Base-by-base conservation (phyloP, 2,113 vertebrate species). In the Lutjanus erythropterus region DNA sequence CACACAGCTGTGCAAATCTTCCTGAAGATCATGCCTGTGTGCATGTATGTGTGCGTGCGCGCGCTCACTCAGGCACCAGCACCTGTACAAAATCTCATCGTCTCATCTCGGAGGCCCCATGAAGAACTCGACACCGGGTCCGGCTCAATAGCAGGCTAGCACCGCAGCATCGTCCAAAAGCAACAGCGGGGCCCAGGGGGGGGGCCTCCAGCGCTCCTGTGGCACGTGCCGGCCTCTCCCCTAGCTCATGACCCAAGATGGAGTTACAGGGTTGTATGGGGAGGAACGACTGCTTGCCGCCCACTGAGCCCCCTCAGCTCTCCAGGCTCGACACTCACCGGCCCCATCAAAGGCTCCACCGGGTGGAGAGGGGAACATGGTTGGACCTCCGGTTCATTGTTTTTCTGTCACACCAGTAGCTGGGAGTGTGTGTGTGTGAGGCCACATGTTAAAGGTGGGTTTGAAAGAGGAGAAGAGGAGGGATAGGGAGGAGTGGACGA, bases 1-100 rank as follows among this genome's bases (percentile, higher is more conserved):
- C 86, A 77, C 68, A 80, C 93, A 94, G 93, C 93, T 94, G 93
- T 93, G 89, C 88, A 94, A 94, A 93, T 90, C 91, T 93, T 84
- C 80, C 68, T 31, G 59, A 50, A 76, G 72, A 88, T 81, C 76
- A 44, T 19, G 69, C 65, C 27, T 68, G 62, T 75, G 78, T 78
- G 80, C 53, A 44, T 65, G 41, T 53, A 60, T 42, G 74, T 81
- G 52, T 89, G 80, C 61, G 85, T 25, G 42, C 64, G 69, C 9
- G 7, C 25, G n/a, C 78, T 39, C 8, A 0, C 72, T 61, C 52
- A 62, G 60, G 80, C 59, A 74, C 61, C 61, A 10, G 83, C 88
- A 91, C 88, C 87, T 93, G 87, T 86, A 86, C 77, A 84, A 84
- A 86, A 90, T 85, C 85, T 77, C 78, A 44, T 71, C 47, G 62